phyloP scores from a whole-genome alignment of 35 echinoderm and acorn worm species.

The Diadema setosum region DNA sequence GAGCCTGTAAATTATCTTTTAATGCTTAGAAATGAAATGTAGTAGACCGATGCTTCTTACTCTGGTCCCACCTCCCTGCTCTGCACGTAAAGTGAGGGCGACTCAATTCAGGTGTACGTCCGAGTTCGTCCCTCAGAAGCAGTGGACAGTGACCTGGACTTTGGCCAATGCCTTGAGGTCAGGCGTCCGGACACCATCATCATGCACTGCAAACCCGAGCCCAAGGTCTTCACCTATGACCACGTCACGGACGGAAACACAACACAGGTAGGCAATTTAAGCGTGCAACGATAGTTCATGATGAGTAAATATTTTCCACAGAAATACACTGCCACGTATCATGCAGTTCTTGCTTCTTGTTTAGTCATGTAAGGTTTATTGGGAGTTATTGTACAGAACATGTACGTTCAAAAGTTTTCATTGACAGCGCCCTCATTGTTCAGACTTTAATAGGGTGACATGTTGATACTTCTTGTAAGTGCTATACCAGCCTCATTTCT shows the following conservation, averaged over 20 bases:
- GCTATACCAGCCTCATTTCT: too few species aligned
- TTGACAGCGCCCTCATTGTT: too few species aligned
- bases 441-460: too few species aligned
- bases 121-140: constrained; percentile 70
- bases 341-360: too few species aligned
- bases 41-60: background rate
- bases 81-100: constrained; percentile 76
- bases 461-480: too few species aligned
- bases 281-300: too few species aligned
- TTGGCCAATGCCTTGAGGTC: constrained; percentile 76
- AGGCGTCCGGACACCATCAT: constrained; percentile 70
- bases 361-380: too few species aligned
- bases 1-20: background rate
- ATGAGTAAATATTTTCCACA: too few species aligned
- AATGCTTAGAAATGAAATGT: background rate
- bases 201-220: constrained; percentile 60
- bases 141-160: constrained; percentile 29
- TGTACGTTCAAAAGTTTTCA: too few species aligned
- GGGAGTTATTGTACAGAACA: too few species aligned
- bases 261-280: constrained; percentile 77
- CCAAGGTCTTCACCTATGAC: constrained; percentile 90
- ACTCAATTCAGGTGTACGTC: constrained; percentile 89
- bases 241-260: constrained; percentile 85
- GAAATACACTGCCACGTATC: too few species aligned
- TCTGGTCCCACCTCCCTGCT: background rate